Base-by-base conservation (phyloP, 1,140 invertebrate species). In the Neodiprion lecontei region DNA sequence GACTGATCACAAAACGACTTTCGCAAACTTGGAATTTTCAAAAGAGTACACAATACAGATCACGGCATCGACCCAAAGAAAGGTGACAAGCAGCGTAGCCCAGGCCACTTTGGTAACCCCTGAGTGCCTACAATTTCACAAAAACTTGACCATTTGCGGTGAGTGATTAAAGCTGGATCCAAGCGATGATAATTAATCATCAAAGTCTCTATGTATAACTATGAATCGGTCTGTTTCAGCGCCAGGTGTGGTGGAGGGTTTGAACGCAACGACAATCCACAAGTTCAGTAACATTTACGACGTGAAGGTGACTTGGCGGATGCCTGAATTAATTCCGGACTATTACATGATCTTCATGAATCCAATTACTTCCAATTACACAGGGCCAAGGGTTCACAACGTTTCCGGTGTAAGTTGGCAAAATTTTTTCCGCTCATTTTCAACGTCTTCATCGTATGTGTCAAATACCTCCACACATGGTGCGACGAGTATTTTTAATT, bases 101-200 rank as follows among this genome's bases (percentile, higher is more conserved):
- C 76, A 71, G 4, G 76, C 79, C 9, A 77, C 66, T 49, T 85
- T 87, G 50, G 11, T 21, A 1, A 88, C 85, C 1, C 85, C 85
- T 7, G 75, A 80, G 7, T 90, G 89, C 75, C 75, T 86, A 23
- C 77, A 85, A 50, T 50, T 84, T 4, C 79, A 85, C 74, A 75
- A 79, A 21, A 82, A 83, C 76, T 76, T 89, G 10, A 78, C 70
- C 0, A 76, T 82, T 10, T 89, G 88, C 70, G 61, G 88, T 89
- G 78, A 84, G 82, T 21, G 49, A 1, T 73, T 12, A 49, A 48
- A 12, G 7, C n/a, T 47, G 28, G 69, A 70, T 49, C 70, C 10
- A 67, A 21, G 17, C 72, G 72, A 71, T 9, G 21, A 28, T 65
- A 61, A 72, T 72, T n/a, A 72, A 75, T 72, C 17, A 48, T 47